Conservation (phyloP, 2,113 vertebrate species). For the Aepyceros melampus region DNA sequence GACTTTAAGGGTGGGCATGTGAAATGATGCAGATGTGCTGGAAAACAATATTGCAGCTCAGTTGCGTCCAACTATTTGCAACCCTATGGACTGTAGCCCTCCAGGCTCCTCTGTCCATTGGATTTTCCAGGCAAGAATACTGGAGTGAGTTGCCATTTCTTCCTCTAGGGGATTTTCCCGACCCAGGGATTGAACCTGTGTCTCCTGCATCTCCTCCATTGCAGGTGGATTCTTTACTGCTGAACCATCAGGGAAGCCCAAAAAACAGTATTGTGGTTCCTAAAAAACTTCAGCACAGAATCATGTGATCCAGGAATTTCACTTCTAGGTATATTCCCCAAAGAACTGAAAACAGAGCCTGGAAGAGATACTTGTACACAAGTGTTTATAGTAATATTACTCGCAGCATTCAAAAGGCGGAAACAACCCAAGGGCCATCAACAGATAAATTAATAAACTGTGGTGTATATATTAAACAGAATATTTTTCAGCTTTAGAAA, state of each 20-base stretch:
- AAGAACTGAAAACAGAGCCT: not conserved
- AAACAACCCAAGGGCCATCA: not conserved
- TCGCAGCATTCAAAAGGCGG: not conserved
- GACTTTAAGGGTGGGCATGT: not conserved
- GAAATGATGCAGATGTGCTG: not conserved
- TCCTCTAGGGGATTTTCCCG: not conserved
- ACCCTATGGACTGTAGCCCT: not conserved
- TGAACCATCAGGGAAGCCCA: not conserved
- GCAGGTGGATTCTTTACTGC: not conserved
- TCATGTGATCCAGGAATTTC: not conserved
- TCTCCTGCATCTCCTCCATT: not conserved
- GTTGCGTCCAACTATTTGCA: rapidly evolving
- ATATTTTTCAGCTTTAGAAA: not conserved
- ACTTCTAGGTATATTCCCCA: not conserved
- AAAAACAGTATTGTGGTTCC: not conserved
- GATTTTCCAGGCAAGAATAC: not conserved
- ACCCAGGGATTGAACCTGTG: not conserved
- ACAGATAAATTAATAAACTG: not conserved
- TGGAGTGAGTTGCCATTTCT: not conserved
- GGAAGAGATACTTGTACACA: not conserved
- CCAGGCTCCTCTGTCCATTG: not conserved
- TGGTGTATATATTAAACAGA: not conserved
- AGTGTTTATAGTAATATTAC: not conserved
- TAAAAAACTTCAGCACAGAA: not conserved
- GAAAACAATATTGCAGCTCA: not conserved